Conservation (phyloP, 2,888 invertebrate species). For the Lutraria lutraria region DNA sequence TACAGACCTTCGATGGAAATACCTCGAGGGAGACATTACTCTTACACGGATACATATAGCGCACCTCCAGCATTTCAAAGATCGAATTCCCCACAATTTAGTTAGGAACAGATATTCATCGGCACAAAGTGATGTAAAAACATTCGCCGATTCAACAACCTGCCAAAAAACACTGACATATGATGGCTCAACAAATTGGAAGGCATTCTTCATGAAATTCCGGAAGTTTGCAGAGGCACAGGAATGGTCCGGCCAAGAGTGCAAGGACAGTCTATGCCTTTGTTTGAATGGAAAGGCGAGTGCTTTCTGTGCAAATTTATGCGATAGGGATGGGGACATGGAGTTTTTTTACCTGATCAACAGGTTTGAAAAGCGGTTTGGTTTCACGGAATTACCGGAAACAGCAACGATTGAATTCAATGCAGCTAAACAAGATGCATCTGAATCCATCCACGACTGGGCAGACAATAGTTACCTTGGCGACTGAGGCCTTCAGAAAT, state of each 20-base stretch:
- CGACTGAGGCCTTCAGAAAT: conserved; percentile 29
- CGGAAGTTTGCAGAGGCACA: conserved; percentile 12
- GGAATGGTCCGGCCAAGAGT: conserved; percentile 24
- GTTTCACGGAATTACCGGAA: conserved; percentile 39
- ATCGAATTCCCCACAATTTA: neutral
- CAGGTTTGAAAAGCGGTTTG: conserved; percentile 28
- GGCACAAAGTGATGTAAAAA: neutral
- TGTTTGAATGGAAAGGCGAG: conserved; percentile 33
- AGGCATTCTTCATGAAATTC: conserved; percentile 33
- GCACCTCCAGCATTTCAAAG: neutral
- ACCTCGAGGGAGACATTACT: neutral
- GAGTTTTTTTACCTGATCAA: conserved; percentile 19
- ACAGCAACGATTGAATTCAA: conserved; percentile 5
- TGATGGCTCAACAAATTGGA: conserved; percentile 40
- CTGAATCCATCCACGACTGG: conserved; percentile 46
- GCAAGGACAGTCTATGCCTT: conserved; percentile 17
- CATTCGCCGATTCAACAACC: neutral
- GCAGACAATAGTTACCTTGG: conserved; percentile 43
- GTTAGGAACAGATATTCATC: neutral
- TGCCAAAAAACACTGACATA: neutral
- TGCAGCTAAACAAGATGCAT: conserved; percentile 14
- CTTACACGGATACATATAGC: neutral
- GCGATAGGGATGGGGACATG: conserved; percentile 17
- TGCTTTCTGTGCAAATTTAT: conserved; percentile 9
- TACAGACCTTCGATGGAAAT: neutral